phyloP scores from a whole-genome alignment of 2,888 invertebrate genomes.

The Mesochorus sp. region DNA sequence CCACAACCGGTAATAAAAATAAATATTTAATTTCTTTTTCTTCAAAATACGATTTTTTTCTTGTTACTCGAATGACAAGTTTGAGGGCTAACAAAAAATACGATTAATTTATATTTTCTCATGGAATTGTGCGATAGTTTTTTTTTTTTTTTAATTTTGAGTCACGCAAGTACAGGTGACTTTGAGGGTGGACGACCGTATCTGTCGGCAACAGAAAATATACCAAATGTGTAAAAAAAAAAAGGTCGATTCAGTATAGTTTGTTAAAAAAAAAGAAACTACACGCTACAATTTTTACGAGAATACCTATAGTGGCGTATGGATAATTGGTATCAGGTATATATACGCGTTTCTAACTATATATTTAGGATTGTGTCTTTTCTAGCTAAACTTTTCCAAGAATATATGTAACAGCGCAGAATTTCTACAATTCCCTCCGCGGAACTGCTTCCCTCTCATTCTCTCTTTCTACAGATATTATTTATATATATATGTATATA shows the following conservation, averaged over 20 bases:
- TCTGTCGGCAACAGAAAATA: background rate
- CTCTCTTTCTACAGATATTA: conserved; percentile 7
- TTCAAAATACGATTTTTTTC: too few relatives aligned
- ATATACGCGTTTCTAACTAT: conserved; percentile 28
- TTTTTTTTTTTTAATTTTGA: too few relatives aligned
- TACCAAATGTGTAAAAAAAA: background rate
- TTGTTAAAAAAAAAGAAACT: background rate
- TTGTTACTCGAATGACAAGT: too few relatives aligned
- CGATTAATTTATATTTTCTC: background rate
- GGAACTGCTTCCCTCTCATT: conserved; percentile 15
- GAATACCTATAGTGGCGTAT: conserved; percentile 19
- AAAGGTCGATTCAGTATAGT: background rate
- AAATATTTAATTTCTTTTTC: too few relatives aligned
- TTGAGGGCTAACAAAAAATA: background rate
- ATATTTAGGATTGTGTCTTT: conserved; percentile 52
- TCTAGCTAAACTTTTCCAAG: conserved; percentile 55
- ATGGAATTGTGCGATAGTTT: too few relatives aligned
- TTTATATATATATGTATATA: background rate
- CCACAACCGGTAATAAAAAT: too few relatives aligned
- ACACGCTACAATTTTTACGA: conserved; percentile 38
- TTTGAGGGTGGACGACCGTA: too few relatives aligned
- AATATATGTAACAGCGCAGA: conserved; percentile 46
- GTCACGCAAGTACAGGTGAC: too few relatives aligned
- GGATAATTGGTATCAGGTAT: conserved; percentile 39
- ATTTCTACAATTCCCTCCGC: conserved; percentile 50